Evolutionary conservation across 2,888 invertebrate species (phyloP), one percentile per base, ranked within the genome.

Genomic region (Leucania comma): DNA sequence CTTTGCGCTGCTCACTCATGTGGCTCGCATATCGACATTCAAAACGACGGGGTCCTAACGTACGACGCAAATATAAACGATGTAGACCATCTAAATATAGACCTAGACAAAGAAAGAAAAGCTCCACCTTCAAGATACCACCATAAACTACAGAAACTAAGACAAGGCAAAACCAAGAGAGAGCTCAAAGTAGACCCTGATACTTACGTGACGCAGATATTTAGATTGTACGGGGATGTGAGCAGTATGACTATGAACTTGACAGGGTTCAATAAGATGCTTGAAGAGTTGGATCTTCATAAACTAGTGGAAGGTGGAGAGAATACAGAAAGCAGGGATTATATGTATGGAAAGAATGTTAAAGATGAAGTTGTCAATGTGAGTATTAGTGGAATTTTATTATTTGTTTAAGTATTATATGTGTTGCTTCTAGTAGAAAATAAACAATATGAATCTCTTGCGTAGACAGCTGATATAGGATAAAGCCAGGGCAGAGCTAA

Each of bases 1-100:
- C 94, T 98, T 0, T 98, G 98, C 88, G 98, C 98, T 2, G 97
- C 98, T 17, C 98, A 98, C 87, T 97, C 97, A 0, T 98, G 98
- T 89, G 97, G 97, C 59, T 97, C 98, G 2, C 98, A 98, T 87
- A 95, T 97, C 61, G 96, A 96, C 82, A 84, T 90, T 17, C 88
- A 90, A 35, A 88, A 82, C 24, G 91, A 89, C 57, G 92, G 86
- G n/a, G 78, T 88, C 0, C 76, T 87, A 0, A 78, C 88, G 0
- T 90, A 89, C 84, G 91, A 93, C 29, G 85, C 89, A 0, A 86
- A 79, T 4, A 56, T 86, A n/a, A 83, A 88, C 59, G 82, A 88
- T 24, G 73, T 80, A 17, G 88, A 90, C 54, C 87, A 90, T 66
- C 77, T 86, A 69, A 80, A 84, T n/a, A 78, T 90, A 76, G 89